Conservation (phyloP, 1,140 invertebrate species). For the Anoplophora glabripennis region DNA sequence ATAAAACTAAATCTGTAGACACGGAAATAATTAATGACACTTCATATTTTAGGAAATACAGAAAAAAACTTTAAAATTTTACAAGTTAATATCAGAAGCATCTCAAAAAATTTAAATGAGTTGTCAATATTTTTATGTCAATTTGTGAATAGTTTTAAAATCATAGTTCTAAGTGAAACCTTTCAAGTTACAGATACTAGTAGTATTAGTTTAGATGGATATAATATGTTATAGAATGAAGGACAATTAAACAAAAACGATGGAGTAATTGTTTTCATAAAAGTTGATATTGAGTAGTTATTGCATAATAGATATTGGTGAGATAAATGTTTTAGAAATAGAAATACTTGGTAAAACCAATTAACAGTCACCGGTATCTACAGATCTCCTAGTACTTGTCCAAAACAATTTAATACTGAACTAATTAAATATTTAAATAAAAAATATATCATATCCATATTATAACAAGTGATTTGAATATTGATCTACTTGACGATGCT, state of each 20-base stretch:
- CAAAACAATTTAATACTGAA: conserved; percentile 2
- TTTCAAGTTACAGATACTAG: not conserved
- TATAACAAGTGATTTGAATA: conserved; percentile 11
- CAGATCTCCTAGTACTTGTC: not conserved
- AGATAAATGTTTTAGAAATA: not conserved
- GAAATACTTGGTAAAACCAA: not conserved
- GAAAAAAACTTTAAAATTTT: not conserved
- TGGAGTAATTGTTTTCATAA: not conserved
- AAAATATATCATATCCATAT: conserved; percentile 2
- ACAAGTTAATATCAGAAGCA: conserved; percentile 5
- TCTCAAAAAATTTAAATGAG: conserved; percentile 3
- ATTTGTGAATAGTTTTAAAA: not conserved
- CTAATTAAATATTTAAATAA: conserved; percentile 1
- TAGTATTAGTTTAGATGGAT: not conserved
- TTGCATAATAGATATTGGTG: not conserved
- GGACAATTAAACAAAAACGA: conserved; percentile 5
- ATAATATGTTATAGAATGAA: conserved; percentile 7
- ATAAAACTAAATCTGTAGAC: not conserved
- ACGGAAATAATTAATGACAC: not conserved
- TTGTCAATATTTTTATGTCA: not conserved
- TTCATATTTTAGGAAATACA: not conserved
- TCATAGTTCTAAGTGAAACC: not conserved
- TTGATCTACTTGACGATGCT: conserved; percentile 1
- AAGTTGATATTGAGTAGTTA: not conserved
- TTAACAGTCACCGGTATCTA: conserved; percentile 9